Percentiles rank a stretch among this genome's conserved stretches.
These are phyloP conservation scores for Anseranas semipalmata DNA, from an alignment of 2,113 vertebrate genomes.

Conservation along the genomic window DNA sequence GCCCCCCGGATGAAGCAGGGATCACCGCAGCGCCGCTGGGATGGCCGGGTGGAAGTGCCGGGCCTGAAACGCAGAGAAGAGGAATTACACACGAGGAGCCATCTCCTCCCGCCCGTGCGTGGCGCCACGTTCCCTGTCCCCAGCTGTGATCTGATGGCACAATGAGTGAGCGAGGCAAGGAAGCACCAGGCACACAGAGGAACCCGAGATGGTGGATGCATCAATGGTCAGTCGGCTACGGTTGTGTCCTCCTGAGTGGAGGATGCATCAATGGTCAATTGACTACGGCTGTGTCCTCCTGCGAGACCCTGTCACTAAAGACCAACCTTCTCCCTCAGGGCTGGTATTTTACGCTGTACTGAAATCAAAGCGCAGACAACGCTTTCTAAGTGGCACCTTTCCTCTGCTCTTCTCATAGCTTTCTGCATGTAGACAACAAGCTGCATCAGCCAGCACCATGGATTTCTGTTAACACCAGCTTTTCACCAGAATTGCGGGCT, in stretches of 20 bases:
- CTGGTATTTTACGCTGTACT: not conserved
- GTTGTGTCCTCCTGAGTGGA: not conserved
- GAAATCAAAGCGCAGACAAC: not conserved
- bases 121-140: accelerated
- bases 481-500: not conserved
- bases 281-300: not conserved
- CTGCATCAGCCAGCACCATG: not conserved
- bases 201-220: not conserved
- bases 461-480: not conserved
- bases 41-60: constrained; percentile 87
- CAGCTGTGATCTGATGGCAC: not conserved
- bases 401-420: not conserved
- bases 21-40: constrained; percentile 80
- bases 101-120: not conserved
- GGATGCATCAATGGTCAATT: not conserved
- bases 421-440: not conserved
- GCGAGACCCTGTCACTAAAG: not conserved
- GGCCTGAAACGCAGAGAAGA: constrained; percentile 81
- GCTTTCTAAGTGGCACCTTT: not conserved
- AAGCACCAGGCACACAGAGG: not conserved
- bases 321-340: not conserved
- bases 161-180: accelerated
- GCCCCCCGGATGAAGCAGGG: constrained; percentile 81
- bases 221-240: not conserved
- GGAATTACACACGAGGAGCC: accelerated